Base-by-base conservation (phyloP, 2,797 vertebrate genomes). In the Myotis vivesi region DNA sequence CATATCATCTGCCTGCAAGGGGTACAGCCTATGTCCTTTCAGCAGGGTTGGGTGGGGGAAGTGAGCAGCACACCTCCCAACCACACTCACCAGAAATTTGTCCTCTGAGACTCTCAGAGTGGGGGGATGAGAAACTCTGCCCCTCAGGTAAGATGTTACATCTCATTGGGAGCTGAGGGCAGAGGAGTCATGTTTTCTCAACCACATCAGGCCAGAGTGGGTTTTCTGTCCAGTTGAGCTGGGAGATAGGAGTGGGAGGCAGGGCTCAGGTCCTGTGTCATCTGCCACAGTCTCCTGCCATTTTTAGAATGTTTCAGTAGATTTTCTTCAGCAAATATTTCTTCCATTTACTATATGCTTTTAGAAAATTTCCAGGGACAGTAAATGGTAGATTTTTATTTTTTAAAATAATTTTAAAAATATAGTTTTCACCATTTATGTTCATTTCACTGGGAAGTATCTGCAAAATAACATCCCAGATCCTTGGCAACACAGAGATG, bases 21-120 rank as follows among this genome's bases (percentile, higher is more conserved):
- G 2, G 3, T 8, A 69, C 16, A 28, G 17, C 17, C 9, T 51
- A 3, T 17, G 36, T 5, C 20, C 4, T 71, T 5, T 13, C 7
- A 23, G 30, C 13, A 16, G 28, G 4, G 1, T 5, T 68, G 13
- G 6, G 5, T 36, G 12, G 19, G 62, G 17, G 36, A 72, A 77
- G 13, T 17, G 13, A 66, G 3, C 8, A 13, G 7, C 22, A n/a
- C 19, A 8, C 2, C 0, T 13, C 11, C n/a, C 55, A 41, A 17
- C 22, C 6, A 51, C 53, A 79, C 38, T 66, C 7, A 30, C 11
- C 11, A 69, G 41, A 2, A 51, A 16, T 44, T 38, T 53, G 51
- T 12, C 33, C 64, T 51, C 38, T 38, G 41, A 30, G 66, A 38
- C 7, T 25, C 53, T 25, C 53, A 22, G 13, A 72, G 3, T 72